Percentiles rank a stretch among this genome's conserved stretches.
phyloP scores from a whole-genome alignment of 2,113 vertebrate species.

The Mormyrus lacerda region DNA sequence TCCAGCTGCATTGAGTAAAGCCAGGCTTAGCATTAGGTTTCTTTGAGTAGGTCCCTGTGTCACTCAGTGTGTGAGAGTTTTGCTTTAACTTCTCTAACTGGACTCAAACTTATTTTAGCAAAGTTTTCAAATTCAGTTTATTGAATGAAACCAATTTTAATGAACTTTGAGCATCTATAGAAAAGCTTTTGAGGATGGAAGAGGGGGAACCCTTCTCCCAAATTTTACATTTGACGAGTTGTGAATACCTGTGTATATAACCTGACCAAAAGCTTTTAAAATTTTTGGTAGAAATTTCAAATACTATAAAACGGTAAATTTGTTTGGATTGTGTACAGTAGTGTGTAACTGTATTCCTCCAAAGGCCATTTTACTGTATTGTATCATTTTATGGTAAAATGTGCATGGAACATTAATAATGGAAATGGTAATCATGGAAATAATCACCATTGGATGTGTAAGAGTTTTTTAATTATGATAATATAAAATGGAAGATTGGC shows the following conservation, averaged over 20 bases:
- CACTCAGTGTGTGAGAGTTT: no score
- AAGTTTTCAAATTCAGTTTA: not conserved
- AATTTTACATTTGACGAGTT: not conserved
- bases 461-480: not conserved
- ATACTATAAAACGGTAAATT: not conserved
- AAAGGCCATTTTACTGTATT: not conserved
- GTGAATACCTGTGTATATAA: not conserved
- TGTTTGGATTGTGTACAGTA: not conserved
- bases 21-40: not conserved
- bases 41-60: not conserved
- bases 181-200: not conserved
- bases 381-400: not conserved
- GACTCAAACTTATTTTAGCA: not conserved
- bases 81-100: not conserved
- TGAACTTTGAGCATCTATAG: not conserved
- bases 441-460: not conserved
- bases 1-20: not conserved
- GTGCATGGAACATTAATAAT: not conserved
- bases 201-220: not conserved
- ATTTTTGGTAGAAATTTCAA: not conserved
- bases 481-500: not conserved
- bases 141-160: not conserved
- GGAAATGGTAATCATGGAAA: not conserved
- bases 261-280: not conserved
- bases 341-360: not conserved